Percentiles rank a stretch among this genome's conserved stretches.
phyloP scores from a whole-genome alignment of 1,140 invertebrate genomes.

The Amphibalanus amphitrite region DNA sequence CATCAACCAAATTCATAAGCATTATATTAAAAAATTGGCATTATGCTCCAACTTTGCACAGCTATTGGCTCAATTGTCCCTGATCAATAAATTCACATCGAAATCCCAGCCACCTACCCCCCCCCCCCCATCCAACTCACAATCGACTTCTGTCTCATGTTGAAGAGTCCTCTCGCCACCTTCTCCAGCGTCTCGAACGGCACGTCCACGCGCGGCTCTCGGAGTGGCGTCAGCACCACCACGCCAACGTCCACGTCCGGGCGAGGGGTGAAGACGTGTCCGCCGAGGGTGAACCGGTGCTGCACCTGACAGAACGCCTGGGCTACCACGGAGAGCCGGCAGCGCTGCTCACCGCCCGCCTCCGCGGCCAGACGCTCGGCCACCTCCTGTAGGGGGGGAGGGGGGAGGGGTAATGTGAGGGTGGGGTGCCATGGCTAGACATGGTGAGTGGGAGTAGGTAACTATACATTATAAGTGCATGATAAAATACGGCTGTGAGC shows the following conservation, averaged over 20 bases:
- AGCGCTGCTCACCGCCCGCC: conserved; percentile 44
- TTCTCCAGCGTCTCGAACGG: conserved; percentile 81
- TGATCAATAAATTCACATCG: too few relatives aligned
- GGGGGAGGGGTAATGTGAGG: conserved; percentile 63
- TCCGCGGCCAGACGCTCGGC: conserved; percentile 72
- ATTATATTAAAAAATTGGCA: too few relatives aligned
- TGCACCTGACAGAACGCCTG: conserved; percentile 75
- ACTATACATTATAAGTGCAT: too few relatives aligned
- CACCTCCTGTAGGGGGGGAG: conserved; percentile 91
- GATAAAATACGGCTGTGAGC: too few relatives aligned
- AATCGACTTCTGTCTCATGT: conserved; percentile 60
- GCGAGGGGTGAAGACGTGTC: conserved; percentile 70
- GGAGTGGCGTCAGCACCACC: conserved; percentile 64
- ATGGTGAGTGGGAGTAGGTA: too few relatives aligned
- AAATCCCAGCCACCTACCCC: too few relatives aligned
- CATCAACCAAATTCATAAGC: too few relatives aligned
- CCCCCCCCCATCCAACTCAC: not conserved
- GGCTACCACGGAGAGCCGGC: conserved; percentile 80
- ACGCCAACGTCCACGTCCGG: conserved; percentile 93
- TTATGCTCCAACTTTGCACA: too few relatives aligned
- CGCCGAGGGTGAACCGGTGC: conserved; percentile 73
- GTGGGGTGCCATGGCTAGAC: conserved; percentile 55
- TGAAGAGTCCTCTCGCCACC: conserved; percentile 67
- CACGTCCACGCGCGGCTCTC: conserved; percentile 52
- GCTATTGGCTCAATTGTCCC: too few relatives aligned